phyloP scores from a whole-genome alignment of 2,797 vertebrate genomes.

The Lepus oiostolus region DNA sequence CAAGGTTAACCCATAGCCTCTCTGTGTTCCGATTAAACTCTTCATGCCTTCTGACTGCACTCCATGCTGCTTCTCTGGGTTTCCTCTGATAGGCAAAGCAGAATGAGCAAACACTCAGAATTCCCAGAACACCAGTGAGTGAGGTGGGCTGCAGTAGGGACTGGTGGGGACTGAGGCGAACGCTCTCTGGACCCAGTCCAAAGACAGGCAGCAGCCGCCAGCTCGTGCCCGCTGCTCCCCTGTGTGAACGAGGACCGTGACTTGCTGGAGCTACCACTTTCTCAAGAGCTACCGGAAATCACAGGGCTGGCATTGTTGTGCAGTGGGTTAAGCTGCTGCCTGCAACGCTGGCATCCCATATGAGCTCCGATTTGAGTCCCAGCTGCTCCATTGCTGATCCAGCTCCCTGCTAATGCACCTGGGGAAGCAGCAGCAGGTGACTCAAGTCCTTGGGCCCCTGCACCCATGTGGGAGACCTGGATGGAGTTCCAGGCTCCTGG shows the following conservation, averaged over 20 bases:
- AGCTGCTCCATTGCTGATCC: no score
- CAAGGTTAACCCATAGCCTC: background rate
- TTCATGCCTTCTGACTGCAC: background rate
- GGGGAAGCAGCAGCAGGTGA: no score
- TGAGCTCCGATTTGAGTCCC: no score
- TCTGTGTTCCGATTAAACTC: slow-evolving; percentile 3
- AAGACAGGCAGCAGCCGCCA: background rate
- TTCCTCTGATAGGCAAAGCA: background rate
- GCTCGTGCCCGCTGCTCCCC: rapidly evolving
- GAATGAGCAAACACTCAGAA: background rate
- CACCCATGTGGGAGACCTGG: no score
- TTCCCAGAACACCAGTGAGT: background rate
- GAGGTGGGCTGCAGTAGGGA: rapidly evolving
- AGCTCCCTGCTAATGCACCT: no score
- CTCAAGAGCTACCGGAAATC: background rate
- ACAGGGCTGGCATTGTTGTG: no score
- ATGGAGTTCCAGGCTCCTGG: no score
- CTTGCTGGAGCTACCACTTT: background rate
- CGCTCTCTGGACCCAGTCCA: rapidly evolving
- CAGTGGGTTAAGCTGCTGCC: no score
- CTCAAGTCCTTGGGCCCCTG: no score
- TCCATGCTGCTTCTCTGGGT: background rate
- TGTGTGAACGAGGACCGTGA: background rate
- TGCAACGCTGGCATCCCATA: no score
- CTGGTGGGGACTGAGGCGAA: background rate